Percentiles rank a stretch among this genome's conserved stretches.
These are phyloP conservation scores for Oreochromis tanganicae DNA, from an alignment of 2,113 vertebrate genomes.

Conservation along the genomic window DNA sequence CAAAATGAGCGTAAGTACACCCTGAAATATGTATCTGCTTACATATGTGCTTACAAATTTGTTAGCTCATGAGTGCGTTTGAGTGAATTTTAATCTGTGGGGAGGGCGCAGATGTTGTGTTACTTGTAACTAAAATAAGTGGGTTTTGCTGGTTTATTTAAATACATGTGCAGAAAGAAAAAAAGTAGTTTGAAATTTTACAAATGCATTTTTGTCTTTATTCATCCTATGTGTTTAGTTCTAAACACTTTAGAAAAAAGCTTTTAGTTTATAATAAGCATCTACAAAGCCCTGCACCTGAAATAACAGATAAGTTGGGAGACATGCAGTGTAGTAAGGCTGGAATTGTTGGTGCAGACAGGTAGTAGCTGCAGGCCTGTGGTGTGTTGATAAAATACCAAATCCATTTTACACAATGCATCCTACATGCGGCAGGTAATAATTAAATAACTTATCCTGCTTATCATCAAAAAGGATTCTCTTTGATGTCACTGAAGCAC, in stretches of 20 bases:
- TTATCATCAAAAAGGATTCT: not conserved
- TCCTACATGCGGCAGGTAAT: not conserved
- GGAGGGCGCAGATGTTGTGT: not conserved
- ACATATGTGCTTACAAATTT: not conserved
- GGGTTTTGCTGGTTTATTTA: not conserved
- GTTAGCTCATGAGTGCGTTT: not conserved
- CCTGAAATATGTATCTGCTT: not conserved
- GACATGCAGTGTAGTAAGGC: not conserved
- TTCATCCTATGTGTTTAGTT: not conserved
- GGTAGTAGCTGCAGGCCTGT: not conserved
- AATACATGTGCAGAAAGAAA: not conserved
- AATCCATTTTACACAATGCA: not conserved
- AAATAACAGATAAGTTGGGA: not conserved
- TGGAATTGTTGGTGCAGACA: not conserved
- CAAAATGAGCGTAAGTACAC: conserved; percentile 89
- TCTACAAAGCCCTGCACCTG: not conserved
- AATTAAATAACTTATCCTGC: not conserved
- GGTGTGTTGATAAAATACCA: not conserved
- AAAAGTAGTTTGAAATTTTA: not conserved
- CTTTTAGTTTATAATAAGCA: not conserved
- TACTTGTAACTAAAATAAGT: not conserved
- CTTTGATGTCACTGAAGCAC: not conserved
- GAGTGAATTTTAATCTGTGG: not conserved
- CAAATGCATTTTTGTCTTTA: not conserved
- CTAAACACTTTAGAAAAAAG: not conserved